phyloP scores from a whole-genome alignment of 92 coral and sea anemone species.

The Anthopleura xanthogrammica region DNA sequence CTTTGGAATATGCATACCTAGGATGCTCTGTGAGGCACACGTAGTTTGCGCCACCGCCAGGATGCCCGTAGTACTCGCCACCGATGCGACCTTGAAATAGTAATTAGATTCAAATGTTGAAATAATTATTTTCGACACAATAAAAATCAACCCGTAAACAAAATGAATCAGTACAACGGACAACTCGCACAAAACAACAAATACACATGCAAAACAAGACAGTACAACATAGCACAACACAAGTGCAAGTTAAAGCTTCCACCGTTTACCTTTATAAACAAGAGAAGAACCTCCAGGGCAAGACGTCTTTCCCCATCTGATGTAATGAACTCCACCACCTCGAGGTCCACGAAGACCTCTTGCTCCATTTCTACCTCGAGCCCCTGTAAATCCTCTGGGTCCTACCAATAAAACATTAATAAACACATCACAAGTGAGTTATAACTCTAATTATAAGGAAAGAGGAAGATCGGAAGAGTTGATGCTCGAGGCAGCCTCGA shows the following conservation, averaged over 20 bases:
- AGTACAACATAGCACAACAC: not conserved
- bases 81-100: conserved; percentile 33
- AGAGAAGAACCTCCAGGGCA: conserved; percentile 40
- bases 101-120: too few species aligned
- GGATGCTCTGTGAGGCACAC: conserved; percentile 52
- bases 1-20: conserved; percentile 30
- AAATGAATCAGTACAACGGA: too few species aligned
- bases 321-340: conserved; percentile 51
- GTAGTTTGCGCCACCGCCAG: conserved; percentile 51
- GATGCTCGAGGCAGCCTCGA: too few species aligned
- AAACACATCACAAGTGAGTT: not conserved
- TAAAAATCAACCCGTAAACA: too few species aligned
- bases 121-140: too few species aligned
- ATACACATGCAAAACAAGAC: too few species aligned
- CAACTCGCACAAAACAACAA: too few species aligned
- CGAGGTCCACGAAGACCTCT: conserved; percentile 33
- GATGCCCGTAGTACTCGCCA: conserved; percentile 31
- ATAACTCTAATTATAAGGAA: too few species aligned
- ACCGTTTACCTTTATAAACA: conserved; percentile 37
- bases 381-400: conserved; percentile 7
- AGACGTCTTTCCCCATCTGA: conserved; percentile 62
- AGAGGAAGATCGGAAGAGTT: too few species aligned
- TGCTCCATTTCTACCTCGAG: conserved; percentile 9
- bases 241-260: too few species aligned
- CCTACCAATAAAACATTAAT: not conserved